Evolutionary conservation across 2,888 invertebrate species (phyloP), one percentile per base, ranked within the genome.

Genomic region (Leptinotarsa rubiginosa): DNA sequence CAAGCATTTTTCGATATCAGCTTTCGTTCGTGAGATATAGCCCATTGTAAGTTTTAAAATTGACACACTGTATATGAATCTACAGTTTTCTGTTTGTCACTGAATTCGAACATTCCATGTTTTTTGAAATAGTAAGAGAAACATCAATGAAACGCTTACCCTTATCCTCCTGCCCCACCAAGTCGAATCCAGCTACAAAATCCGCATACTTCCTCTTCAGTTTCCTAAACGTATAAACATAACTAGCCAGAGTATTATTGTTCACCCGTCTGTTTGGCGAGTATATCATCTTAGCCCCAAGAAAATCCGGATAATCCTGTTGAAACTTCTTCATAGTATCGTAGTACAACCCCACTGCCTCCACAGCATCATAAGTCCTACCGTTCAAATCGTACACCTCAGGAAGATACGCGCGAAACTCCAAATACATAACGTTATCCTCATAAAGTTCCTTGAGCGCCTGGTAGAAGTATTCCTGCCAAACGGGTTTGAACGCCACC

Each of bases 91-190:
- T n/a, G n/a, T n/a, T n/a, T 25, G 25, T 25, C 25, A 2, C 4
- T 25, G 25, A 25, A 25, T 22, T 2, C 3, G 10, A 41, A 10
- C 41, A 41, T 0, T 10, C 5, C 41, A 41, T 41, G 1, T 41
- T 41, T 41, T 41, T 10, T 41, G 41, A 41, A 41, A 12, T 41
- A 41, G 12, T 56, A n/a, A n/a, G n/a, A n/a, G n/a, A n/a, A n/a
- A n/a, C n/a, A n/a, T n/a, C n/a, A n/a, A n/a, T n/a, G 0, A 20
- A 18, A 65, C 16, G 71, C 78, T 75, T 65, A 81, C 95, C 94
- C 59, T 86, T 80, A 83, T 95, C 95, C 84, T 96, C 95, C 84
- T 94, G 93, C 0, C 95, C 95, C 0, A 95, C 95, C 76, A 96
- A 88, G 88, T 96, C 96, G 80, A 95, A 95, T 4, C 96, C 96